These are phyloP conservation scores for Bursaphelenchus okinawaensis DNA, from an alignment of 2,888 invertebrate species.

Conservation along the genomic window DNA sequence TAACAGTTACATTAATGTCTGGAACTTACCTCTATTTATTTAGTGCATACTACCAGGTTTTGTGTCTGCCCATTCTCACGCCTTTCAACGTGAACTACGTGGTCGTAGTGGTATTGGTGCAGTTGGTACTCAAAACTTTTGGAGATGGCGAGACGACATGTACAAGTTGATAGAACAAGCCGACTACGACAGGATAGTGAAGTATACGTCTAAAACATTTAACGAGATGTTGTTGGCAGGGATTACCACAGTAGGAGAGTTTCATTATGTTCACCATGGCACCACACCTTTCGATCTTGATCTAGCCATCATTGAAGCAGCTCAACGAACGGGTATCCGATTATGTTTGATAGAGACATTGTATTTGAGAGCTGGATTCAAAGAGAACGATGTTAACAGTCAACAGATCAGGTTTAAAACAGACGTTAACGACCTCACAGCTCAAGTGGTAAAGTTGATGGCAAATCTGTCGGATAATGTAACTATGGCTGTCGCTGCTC, in stretches of 20 bases:
- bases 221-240: constrained; percentile 53
- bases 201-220: constrained; percentile 47
- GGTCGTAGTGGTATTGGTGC: constrained; percentile 45
- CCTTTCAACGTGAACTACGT: constrained; percentile 51
- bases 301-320: constrained; percentile 47
- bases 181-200: constrained; percentile 32
- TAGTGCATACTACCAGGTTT: constrained; percentile 50
- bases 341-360: constrained; percentile 50
- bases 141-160: constrained; percentile 56
- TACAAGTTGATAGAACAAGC: constrained; percentile 47
- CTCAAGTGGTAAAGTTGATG: constrained; percentile 28
- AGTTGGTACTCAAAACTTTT: constrained; percentile 44
- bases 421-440: constrained; percentile 36
- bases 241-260: constrained; percentile 56
- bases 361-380: constrained; percentile 49
- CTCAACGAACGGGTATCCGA: constrained; percentile 48
- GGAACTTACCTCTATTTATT: no score
- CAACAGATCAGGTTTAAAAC: constrained; percentile 40
- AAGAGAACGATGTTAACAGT: constrained; percentile 15
- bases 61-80: constrained; percentile 54
- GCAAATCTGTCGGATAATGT: constrained; percentile 13
- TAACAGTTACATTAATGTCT: neutral
- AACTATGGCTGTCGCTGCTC: constrained; percentile 44
- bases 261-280: constrained; percentile 56
- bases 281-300: constrained; percentile 38